Evolutionary conservation across 1,140 invertebrate species (phyloP).

Genomic region (Drosophila sp.): DNA sequence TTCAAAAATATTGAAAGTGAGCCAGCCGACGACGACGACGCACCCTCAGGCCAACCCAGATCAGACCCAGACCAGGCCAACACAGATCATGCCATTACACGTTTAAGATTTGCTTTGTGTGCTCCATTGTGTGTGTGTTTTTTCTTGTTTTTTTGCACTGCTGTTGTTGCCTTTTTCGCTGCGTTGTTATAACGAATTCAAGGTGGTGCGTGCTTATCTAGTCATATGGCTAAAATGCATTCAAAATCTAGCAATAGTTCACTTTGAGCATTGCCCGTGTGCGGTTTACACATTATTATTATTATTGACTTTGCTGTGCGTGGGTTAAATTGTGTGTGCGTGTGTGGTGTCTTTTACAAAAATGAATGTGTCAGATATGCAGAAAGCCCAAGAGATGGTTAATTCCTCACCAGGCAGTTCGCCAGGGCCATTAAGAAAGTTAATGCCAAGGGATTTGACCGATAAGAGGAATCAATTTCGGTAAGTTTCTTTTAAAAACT

Average conservation of each 20-base stretch:
- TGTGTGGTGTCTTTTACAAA: not conserved
- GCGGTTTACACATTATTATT: constrained; percentile 53
- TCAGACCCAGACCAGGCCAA: constrained; percentile 50
- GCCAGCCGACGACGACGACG: constrained; percentile 2
- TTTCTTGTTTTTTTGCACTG: constrained; percentile 58
- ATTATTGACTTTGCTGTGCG: constrained; percentile 17
- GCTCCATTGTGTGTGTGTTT: constrained; percentile 21
- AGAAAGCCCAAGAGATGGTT: constrained; percentile 50
- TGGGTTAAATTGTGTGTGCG: not conserved
- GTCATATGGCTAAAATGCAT: constrained; percentile 72
- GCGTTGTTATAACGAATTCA: constrained; percentile 48
- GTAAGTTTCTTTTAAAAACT: constrained; percentile 35
- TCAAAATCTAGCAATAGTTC: constrained; percentile 65
- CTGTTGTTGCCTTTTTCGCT: constrained; percentile 72
- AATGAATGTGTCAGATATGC: constrained; percentile 65
- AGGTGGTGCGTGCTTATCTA: constrained; percentile 75
- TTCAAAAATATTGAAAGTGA: constrained; percentile 65
- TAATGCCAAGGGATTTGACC: constrained; percentile 33
- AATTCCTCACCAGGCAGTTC: constrained; percentile 34
- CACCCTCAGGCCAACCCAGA: constrained; percentile 21
- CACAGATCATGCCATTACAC: constrained; percentile 61
- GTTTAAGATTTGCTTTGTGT: constrained; percentile 43
- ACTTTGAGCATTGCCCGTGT: constrained; percentile 50
- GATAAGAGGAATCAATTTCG: constrained; percentile 69
- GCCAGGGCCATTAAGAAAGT: constrained; percentile 45